Base-by-base conservation (phyloP, 2,797 vertebrate species). In the Australoheros facetus region DNA sequence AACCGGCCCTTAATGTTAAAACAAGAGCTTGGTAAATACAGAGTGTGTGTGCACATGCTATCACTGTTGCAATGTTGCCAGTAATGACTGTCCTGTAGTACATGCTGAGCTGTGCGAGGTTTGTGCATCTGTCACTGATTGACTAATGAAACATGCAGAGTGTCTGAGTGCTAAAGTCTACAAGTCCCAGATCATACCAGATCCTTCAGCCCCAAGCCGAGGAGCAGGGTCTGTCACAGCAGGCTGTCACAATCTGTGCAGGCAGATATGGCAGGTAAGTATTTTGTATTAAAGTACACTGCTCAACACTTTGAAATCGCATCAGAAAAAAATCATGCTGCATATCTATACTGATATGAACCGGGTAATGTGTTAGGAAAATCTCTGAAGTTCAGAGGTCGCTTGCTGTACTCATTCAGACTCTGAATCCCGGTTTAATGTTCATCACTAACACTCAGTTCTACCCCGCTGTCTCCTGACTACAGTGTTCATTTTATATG, bases 41-140 rank as follows among this genome's bases (percentile, higher is more conserved):
- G 7, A 16, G 21, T 3, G 17, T 14, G 1, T 48, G 19, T 45
- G 56, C 30, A 58, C 11, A 19, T 1, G n/a, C 45, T 14, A 3
- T 2, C 56, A 17, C 32, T 85, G 84, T 42, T 30, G 56, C 77
- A 85, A 19, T 1, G 5, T 37, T 10, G 7, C 26, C 4, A 51
- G 1, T 23, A 75, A 39, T 57, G 56, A 80, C 56, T 71, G 57
- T 9, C 42, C 45, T 13, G 2, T 9, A 3, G 28, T 13, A 16
- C 21, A 21, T 0, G 10, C 53, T 34, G 39, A 71, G 37, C 48
- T 55, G 12, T 21, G 30, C 54, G 37, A 21, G 56, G 53, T 74
- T 39, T 53, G 56, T 73, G 28, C 51, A 19, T 55, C 75, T 77
- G 84, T 88, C 79, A 90, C 32, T 91, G 57, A 90, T 84, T 92